Evolutionary conservation across 2,113 vertebrate genomes (phyloP).

Genomic region (Aleadryas rufinucha): DNA sequence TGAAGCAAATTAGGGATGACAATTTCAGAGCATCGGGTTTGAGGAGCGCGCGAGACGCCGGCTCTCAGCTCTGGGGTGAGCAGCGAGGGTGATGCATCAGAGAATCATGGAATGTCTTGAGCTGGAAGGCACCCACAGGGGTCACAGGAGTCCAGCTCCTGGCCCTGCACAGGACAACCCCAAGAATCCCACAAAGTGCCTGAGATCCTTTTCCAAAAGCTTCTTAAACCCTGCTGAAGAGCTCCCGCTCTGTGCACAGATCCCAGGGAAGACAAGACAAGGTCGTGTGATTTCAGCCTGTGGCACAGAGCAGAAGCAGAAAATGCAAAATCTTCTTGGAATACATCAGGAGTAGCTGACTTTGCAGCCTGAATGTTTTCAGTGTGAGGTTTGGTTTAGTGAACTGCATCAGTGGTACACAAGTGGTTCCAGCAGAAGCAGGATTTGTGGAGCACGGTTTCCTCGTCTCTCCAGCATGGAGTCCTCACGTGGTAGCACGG

Average conservation of each 20-base stretch:
- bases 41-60: rapidly evolving
- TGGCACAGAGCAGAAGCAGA: background rate
- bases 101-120: background rate
- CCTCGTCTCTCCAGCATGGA: background rate
- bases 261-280: background rate
- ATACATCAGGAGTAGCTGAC: background rate
- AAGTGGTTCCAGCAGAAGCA: background rate
- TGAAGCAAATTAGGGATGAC: background rate
- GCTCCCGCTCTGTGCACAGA: rapidly evolving
- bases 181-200: background rate
- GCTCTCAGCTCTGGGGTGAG: rapidly evolving
- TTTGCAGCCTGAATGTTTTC: background rate
- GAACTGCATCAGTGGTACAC: background rate
- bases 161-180: background rate
- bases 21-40: background rate
- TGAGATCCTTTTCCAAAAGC: background rate
- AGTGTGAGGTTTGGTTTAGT: background rate
- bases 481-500: too few species aligned
- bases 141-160: background rate
- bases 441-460: background rate
- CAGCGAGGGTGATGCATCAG: background rate
- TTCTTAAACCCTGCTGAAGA: background rate
- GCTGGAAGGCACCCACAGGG: background rate
- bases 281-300: background rate
- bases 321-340: background rate